Conservation (phyloP, 1,140 invertebrate species). For the Ceratina calcarata region DNA sequence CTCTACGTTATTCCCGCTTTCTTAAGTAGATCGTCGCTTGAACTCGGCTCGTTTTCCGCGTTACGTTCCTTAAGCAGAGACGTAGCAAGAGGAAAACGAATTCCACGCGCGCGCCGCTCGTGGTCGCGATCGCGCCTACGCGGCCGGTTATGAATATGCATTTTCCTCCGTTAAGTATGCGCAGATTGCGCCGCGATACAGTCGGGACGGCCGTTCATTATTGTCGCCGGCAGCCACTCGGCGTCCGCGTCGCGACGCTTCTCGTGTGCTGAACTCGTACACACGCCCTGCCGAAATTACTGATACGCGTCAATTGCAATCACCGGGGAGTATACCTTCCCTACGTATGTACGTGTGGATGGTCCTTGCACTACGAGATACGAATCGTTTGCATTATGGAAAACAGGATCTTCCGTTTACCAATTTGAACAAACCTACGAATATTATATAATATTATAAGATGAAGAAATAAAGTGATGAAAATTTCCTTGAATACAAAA, state of each 20-base stretch:
- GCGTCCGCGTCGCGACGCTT: slow-evolving; percentile 58
- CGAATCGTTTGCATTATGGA: too few relatives aligned
- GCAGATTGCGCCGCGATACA: slow-evolving; percentile 80
- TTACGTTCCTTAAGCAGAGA: slow-evolving; percentile 15
- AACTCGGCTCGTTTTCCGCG: slow-evolving; percentile 51
- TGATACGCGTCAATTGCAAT: slow-evolving; percentile 71
- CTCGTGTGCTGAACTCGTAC: slow-evolving; percentile 61
- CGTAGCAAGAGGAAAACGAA: slow-evolving; percentile 58
- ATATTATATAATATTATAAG: too few relatives aligned
- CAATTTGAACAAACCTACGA: too few relatives aligned
- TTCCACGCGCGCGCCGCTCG: slow-evolving; percentile 65
- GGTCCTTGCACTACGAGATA: background rate
- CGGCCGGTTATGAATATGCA: slow-evolving; percentile 79
- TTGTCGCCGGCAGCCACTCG: slow-evolving; percentile 76
- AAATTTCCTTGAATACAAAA: too few relatives aligned
- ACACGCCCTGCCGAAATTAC: slow-evolving; percentile 69
- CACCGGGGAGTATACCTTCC: slow-evolving; percentile 13
- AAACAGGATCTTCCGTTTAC: too few relatives aligned
- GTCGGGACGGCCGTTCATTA: slow-evolving; percentile 77
- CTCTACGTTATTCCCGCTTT: slow-evolving; percentile 19
- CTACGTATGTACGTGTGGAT: too few relatives aligned
- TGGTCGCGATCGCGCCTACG: slow-evolving; percentile 65
- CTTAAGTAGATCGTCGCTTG: slow-evolving; percentile 38
- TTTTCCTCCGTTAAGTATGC: slow-evolving; percentile 80
- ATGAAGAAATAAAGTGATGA: too few relatives aligned